These are phyloP conservation scores for Drosophila pseudotalamancana DNA, from an alignment of 2,888 invertebrate species.

Conservation along the genomic window DNA sequence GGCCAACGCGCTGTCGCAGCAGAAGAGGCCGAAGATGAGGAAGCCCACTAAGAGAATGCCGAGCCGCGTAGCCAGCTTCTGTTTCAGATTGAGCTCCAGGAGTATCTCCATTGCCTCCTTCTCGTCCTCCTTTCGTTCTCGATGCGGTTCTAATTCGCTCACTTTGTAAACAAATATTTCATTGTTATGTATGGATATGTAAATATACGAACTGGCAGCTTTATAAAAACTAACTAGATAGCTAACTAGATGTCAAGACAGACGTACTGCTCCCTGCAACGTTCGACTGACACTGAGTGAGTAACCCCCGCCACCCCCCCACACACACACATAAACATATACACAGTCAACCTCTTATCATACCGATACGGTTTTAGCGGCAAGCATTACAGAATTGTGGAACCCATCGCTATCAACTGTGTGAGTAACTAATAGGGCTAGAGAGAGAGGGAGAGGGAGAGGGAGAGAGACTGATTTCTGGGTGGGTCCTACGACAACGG, in stretches of 20 bases:
- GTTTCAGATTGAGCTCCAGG: slow-evolving; percentile 79
- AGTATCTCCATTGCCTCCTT: slow-evolving; percentile 72
- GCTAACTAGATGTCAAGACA: neutral
- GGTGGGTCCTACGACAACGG: neutral
- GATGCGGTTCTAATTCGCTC: slow-evolving; percentile 33
- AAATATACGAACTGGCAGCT: slow-evolving; percentile 6
- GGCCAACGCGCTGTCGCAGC: slow-evolving; percentile 62
- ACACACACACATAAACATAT: neutral
- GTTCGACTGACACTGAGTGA: slow-evolving; percentile 6
- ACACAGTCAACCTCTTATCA: slow-evolving; percentile 33
- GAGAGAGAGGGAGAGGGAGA: neutral
- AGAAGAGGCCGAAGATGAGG: slow-evolving; percentile 55
- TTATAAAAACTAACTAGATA: slow-evolving; percentile 33
- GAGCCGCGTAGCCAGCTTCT: slow-evolving; percentile 75
- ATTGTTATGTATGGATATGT: slow-evolving; percentile 22
- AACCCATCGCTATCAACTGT: slow-evolving; percentile 40
- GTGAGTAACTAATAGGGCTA: slow-evolving; percentile 19
- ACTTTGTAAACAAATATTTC: slow-evolving; percentile 42
- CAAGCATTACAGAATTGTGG: slow-evolving; percentile 29
- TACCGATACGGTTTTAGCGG: slow-evolving; percentile 31
- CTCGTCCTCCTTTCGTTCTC: slow-evolving; percentile 29
- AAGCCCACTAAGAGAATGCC: slow-evolving; percentile 68
- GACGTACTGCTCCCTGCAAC: neutral
- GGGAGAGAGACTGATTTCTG: slow-evolving; percentile 1
- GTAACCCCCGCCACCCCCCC: neutral